Conservation (phyloP, 2,113 vertebrate species). For the Triplophysa siluroides region DNA sequence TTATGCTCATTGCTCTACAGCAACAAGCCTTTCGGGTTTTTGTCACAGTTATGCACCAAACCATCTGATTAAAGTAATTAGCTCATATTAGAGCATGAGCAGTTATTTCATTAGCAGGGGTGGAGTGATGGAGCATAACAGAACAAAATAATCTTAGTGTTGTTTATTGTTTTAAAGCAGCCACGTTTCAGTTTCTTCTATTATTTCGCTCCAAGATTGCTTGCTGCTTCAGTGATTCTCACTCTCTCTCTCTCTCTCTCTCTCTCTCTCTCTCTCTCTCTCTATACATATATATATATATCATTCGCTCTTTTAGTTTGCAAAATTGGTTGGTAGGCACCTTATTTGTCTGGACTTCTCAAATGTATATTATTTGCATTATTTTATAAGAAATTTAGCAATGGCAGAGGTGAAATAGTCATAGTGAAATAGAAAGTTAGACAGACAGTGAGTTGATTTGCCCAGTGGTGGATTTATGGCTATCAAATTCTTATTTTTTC, state of each 20-base stretch:
- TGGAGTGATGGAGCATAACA: not conserved
- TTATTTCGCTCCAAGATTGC: not conserved
- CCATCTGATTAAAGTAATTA: conserved; percentile 31
- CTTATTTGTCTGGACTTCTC: not conserved
- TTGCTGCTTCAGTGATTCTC: not conserved
- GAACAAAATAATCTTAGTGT: not conserved
- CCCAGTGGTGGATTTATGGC: not conserved
- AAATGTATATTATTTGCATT: no score
- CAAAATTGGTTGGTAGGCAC: not conserved
- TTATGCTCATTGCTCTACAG: conserved; percentile 30
- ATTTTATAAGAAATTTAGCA: no score
- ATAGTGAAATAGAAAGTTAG: not conserved
- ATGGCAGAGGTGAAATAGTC: no score
- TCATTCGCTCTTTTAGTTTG: no score
- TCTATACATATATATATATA: no score
- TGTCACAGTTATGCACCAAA: conserved; percentile 24
- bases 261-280: not conserved
- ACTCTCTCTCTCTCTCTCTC: not conserved
- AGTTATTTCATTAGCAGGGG: conserved; percentile 12
- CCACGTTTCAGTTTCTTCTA: not conserved
- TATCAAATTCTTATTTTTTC: no score
- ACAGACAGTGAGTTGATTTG: not conserved
- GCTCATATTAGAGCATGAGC: conserved; percentile 25
- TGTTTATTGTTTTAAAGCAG: not conserved
- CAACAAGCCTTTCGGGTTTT: conserved; percentile 34